Evolutionary conservation across 2,797 vertebrate species (phyloP).

Genomic region (Lateolabrax maculatus): DNA sequence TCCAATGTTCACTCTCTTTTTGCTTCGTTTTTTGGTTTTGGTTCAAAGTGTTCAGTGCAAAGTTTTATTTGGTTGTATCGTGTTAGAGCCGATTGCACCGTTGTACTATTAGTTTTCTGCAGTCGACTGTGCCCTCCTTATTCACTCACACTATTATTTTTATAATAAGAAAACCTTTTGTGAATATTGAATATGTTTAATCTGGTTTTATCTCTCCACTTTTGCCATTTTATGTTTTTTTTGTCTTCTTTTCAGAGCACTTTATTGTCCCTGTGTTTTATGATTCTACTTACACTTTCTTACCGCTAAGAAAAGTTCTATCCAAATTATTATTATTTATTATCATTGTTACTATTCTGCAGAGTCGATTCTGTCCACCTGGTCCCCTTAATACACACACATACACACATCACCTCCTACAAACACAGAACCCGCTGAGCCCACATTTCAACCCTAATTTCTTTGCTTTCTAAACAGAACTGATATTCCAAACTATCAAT

Average conservation of each 20-base stretch:
- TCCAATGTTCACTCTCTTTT: too few species aligned
- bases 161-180: too few species aligned
- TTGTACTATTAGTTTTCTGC: not conserved
- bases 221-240: not conserved
- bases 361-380: not conserved
- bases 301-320: too few species aligned
- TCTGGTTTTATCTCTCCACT: not conserved
- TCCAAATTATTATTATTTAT: not conserved
- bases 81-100: not conserved
- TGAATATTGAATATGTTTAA: not conserved
- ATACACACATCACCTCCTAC: not conserved
- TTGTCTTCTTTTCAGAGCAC: not conserved
- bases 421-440: conserved; percentile 1
- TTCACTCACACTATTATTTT: too few species aligned
- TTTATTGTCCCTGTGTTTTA: not conserved
- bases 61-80: not conserved
- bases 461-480: conserved; percentile 13
- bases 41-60: too few species aligned
- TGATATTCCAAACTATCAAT: conserved; percentile 11
- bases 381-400: not conserved
- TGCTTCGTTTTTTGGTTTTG: too few species aligned
- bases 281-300: not conserved
- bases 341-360: not conserved
- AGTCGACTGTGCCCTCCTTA: not conserved
- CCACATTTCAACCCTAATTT: conserved; percentile 2